phyloP scores from a whole-genome alignment of 37 sponge, comb jelly and placozoan species.

The Chondrosia reniformis region DNA sequence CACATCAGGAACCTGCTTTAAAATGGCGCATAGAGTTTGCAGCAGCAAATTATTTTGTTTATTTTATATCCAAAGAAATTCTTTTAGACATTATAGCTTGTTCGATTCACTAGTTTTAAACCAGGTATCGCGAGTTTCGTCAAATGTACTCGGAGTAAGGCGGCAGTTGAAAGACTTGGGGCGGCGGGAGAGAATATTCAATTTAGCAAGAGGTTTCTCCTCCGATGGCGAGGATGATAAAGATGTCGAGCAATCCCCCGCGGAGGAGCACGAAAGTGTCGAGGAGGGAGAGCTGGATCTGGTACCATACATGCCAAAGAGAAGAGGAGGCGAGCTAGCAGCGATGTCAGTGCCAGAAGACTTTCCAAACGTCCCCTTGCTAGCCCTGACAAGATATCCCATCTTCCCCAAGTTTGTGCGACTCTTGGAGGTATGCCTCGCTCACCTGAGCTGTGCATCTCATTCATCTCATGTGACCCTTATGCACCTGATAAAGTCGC shows the following conservation, averaged over 20 bases:
- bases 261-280: conserved; percentile 3
- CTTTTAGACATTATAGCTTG: no score
- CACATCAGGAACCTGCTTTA: no score
- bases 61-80: no score
- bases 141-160: no score
- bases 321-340: conserved; percentile 24
- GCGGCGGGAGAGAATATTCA: no score
- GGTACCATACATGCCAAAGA: background rate
- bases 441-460: background rate
- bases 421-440: conserved; percentile 76
- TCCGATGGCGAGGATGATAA: background rate
- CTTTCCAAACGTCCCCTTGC: conserved; percentile 83
- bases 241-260: background rate
- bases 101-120: no score
- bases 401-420: conserved; percentile 90
- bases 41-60: no score
- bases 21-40: no score
- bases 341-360: conserved; percentile 53
- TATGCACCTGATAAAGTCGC: background rate
- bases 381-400: conserved; percentile 74
- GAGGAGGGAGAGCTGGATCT: background rate
- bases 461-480: background rate
- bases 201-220: background rate
- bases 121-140: no score
- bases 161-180: no score